Base-by-base conservation (phyloP, 2,888 invertebrate genomes). In the Oxytorus armatus region DNA sequence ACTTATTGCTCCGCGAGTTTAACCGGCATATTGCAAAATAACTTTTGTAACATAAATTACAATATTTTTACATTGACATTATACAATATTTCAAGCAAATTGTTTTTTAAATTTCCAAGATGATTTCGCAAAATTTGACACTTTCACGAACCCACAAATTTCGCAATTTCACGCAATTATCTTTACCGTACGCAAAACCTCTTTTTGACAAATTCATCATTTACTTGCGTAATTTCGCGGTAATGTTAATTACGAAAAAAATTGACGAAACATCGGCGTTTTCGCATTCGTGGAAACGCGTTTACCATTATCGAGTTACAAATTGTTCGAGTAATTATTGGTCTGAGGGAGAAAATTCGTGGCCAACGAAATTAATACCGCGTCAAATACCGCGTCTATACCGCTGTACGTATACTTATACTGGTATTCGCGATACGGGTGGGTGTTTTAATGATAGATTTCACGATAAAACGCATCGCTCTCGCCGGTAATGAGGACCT, bases 371-470 rank as follows among this genome's bases (percentile, higher is more conserved):
- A 21, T 44, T 18, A 29, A 36, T 21, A 4, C 2, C 7, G 23
- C 21, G n/a, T 51, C 14, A 14, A 5, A n/a, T 36, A 33, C 47
- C 4, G 14, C 18, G 14, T 16, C 16, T 47, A 18, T 33, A 25
- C 53, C 23, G 11, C 10, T 4, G 21, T 42, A 29, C 21, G 33
- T 21, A 47, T 47, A 16, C 47, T 44, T 44, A 33, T 21, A 25
- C n/a, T 18, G 8, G 39, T 63, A 29, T 53, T 25, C 21, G 39
- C 29, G 36, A 65, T 63, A 63, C 61, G 57, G 70, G 74, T 81
- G 68, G 77, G 79, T 81, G 79, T 82, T 82, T 81, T 80, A 82
- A 84, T 81, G 79, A 84, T 80, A 81, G 79, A 84, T 82, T 70
- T 39, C 36, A 21, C 65, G 79, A 84, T 83, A 83, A 74, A 66